Percentiles rank a stretch among this genome's conserved stretches.
Conservation (phyloP, 2,888 invertebrate genomes). For the Achlya flavicornis region DNA sequence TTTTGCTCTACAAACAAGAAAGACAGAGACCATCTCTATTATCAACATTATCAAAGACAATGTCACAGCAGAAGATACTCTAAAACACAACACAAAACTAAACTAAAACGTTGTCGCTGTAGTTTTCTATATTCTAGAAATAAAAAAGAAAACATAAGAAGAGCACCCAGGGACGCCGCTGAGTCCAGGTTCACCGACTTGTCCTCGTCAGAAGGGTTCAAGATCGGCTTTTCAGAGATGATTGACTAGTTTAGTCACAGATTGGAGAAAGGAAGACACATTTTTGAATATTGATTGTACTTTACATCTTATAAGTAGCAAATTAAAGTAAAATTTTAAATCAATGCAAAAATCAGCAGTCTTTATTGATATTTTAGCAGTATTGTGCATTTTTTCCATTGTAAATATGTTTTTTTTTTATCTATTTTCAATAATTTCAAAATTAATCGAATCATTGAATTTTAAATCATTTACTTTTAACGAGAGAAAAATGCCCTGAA, state of each 20-base stretch:
- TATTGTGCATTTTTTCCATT: background rate
- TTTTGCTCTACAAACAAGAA: constrained; percentile 44
- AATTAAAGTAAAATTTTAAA: background rate
- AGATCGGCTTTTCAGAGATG: constrained; percentile 57
- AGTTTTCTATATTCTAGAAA: constrained; percentile 56
- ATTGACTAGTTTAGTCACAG: constrained; percentile 53
- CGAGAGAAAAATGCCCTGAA: constrained; percentile 51
- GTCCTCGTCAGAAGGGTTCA: constrained; percentile 75
- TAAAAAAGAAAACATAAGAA: constrained; percentile 47
- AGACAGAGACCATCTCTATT: constrained; percentile 37
- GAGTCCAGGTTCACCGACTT: constrained; percentile 71
- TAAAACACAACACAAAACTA: constrained; percentile 53
- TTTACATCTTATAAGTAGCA: constrained; percentile 19
- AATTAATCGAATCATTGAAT: background rate
- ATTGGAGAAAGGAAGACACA: constrained; percentile 45
- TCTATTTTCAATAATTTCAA: background rate
- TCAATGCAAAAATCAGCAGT: constrained; percentile 10
- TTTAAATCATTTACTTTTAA: constrained; percentile 16
- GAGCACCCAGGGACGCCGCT: constrained; percentile 52
- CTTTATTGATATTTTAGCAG: constrained; percentile 8
- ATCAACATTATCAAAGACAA: constrained; percentile 31
- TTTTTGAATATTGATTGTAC: constrained; percentile 28
- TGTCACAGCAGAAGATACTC: constrained; percentile 21
- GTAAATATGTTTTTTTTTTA: background rate
- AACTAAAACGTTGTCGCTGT: constrained; percentile 40